phyloP scores from a whole-genome alignment of 2,113 vertebrate species.

The Serilophus lunatus region DNA sequence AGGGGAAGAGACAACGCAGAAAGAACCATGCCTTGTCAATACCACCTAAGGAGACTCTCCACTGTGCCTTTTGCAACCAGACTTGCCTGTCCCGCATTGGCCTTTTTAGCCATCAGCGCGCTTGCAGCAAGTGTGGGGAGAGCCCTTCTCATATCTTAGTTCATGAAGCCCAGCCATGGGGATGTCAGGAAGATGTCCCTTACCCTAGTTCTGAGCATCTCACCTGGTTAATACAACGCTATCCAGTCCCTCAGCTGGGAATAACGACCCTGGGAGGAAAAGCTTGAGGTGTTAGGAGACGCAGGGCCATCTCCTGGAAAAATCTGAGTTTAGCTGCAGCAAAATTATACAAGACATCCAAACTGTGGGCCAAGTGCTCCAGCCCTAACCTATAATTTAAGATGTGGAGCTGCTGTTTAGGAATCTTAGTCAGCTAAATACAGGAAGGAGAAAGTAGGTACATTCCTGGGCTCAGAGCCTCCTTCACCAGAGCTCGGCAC shows the following conservation, averaged over 20 bases:
- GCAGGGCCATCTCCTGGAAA: not conserved
- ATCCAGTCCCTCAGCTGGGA: not conserved
- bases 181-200: not conserved
- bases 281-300: not conserved
- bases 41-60: too few relatives aligned
- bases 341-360: constrained; percentile 10
- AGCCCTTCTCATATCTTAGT: too few relatives aligned
- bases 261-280: not conserved
- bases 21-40: too few relatives aligned
- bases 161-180: too few relatives aligned
- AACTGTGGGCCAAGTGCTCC: not conserved
- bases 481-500: not conserved
- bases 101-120: too few relatives aligned
- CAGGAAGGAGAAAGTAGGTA: constrained; percentile 59
- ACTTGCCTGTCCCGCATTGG: too few relatives aligned
- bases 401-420: constrained; percentile 32
- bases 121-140: too few relatives aligned
- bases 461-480: constrained; percentile 39
- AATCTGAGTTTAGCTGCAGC: not conserved
- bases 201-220: not conserved
- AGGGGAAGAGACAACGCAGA: too few relatives aligned
- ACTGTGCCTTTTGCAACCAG: too few relatives aligned
- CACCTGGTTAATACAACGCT: not conserved
- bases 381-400: constrained; percentile 58
- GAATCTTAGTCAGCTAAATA: constrained; percentile 64